phyloP scores from a whole-genome alignment of 1,140 invertebrate genomes.

The Brachionus koreanus region DNA sequence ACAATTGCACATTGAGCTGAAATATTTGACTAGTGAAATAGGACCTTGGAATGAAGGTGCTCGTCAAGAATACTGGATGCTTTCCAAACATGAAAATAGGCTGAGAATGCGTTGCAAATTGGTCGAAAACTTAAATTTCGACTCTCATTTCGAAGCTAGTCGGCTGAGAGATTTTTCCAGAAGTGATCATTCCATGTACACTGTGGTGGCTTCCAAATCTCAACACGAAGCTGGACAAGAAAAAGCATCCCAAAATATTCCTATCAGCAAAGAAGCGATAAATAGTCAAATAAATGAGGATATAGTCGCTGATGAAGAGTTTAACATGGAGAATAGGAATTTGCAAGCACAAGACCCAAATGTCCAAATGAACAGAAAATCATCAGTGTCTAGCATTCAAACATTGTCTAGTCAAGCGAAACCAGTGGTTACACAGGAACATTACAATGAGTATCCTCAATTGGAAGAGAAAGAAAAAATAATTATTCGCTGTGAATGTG shows the following conservation, averaged over 20 bases:
- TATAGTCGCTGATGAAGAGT: conserved; percentile 46
- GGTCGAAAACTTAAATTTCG: conserved; percentile 62
- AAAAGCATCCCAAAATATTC: conserved; percentile 51
- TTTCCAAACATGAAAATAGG: conserved; percentile 66
- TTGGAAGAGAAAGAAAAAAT: conserved; percentile 58
- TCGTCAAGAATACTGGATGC: conserved; percentile 57
- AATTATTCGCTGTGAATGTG: conserved; percentile 62
- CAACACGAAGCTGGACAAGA: neutral
- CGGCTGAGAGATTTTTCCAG: conserved; percentile 65
- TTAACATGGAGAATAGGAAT: neutral
- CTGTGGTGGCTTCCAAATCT: neutral
- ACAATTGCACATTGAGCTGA: neutral
- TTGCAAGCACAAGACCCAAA: neutral
- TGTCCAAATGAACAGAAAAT: neutral
- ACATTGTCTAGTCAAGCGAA: neutral
- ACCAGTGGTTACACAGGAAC: neutral
- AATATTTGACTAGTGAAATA: conserved; percentile 38
- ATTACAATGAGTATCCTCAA: conserved; percentile 3
- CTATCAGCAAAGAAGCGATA: conserved; percentile 50
- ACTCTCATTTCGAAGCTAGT: conserved; percentile 65
- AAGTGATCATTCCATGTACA: conserved; percentile 46
- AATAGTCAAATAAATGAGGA: conserved; percentile 47
- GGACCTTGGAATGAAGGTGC: conserved; percentile 15
- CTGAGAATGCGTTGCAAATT: conserved; percentile 66
- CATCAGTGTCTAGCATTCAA: conserved; percentile 12